Evolutionary conservation across 2,797 vertebrate genomes (phyloP).

Genomic region (Xenentodon cancila): DNA sequence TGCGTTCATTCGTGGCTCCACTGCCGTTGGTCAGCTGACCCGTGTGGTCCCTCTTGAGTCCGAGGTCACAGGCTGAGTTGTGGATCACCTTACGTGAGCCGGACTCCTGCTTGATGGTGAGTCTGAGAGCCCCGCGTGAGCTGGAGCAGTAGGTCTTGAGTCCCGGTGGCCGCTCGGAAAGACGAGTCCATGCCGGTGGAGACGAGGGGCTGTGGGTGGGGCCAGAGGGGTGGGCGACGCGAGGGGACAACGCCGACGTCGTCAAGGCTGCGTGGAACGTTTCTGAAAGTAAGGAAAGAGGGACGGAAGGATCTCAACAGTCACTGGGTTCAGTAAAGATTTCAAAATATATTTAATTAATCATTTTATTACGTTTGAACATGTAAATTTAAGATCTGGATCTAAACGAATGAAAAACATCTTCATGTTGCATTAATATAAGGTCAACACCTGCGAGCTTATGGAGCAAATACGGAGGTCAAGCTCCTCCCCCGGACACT

Average conservation of each 20-base stretch:
- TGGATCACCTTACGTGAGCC: slow-evolving; percentile 83
- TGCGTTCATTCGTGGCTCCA: slow-evolving; percentile 39
- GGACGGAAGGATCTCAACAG: background rate
- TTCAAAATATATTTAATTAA: too few relatives aligned
- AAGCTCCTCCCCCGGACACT: slow-evolving; percentile 24
- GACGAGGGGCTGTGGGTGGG: slow-evolving; percentile 70
- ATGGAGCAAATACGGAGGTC: too few relatives aligned
- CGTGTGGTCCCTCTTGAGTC: slow-evolving; percentile 73
- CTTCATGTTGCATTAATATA: too few relatives aligned
- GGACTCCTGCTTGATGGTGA: slow-evolving; percentile 87
- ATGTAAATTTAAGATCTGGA: too few relatives aligned
- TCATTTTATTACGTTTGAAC: too few relatives aligned
- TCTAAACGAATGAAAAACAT: too few relatives aligned
- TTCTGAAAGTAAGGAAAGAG: slow-evolving; percentile 61
- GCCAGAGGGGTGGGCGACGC: background rate
- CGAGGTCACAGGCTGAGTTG: slow-evolving; percentile 77
- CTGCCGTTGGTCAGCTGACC: slow-evolving; percentile 76
- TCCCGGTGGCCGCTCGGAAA: slow-evolving; percentile 81
- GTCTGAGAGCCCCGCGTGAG: slow-evolving; percentile 80
- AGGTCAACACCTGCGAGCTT: too few relatives aligned
- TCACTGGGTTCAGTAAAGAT: too few relatives aligned
- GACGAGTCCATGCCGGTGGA: slow-evolving; percentile 77
- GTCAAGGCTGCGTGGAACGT: slow-evolving; percentile 73
- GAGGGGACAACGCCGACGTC: slow-evolving; percentile 65
- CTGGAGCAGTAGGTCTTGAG: slow-evolving; percentile 86